These are phyloP conservation scores for Donacobius atricapilla DNA, from an alignment of 2,113 vertebrate genomes.

Conservation along the genomic window DNA sequence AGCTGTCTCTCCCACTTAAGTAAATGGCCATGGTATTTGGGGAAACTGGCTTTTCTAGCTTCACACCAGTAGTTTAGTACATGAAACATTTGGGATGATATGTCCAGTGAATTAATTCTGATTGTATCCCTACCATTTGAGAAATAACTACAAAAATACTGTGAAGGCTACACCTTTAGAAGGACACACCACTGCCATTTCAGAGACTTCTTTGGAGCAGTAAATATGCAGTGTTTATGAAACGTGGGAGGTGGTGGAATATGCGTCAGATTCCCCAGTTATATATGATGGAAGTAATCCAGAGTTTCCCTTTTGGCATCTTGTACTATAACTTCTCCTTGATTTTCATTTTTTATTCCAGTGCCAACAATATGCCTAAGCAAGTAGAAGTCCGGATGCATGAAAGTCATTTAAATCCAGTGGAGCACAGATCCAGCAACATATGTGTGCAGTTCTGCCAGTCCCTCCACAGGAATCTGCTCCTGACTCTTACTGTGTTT, in stretches of 20 bases:
- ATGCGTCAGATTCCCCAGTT: neutral
- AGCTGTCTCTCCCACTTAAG: neutral
- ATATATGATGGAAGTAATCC: neutral
- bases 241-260: constrained; percentile 4
- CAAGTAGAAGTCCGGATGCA: constrained; percentile 98
- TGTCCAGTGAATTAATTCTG: neutral
- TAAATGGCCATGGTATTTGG: neutral
- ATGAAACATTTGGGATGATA: neutral
- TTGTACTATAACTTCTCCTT: neutral
- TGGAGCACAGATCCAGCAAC: constrained; percentile 80
- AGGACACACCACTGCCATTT: neutral
- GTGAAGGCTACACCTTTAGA: neutral
- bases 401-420: constrained; percentile 88
- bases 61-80: neutral
- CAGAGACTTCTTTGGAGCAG: neutral
- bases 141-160: neutral
- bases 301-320: neutral
- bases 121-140: neutral
- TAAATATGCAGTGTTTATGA: neutral
- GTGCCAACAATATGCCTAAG: constrained; percentile 96
- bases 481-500: constrained; percentile 91
- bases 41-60: neutral
- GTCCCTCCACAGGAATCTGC: constrained; percentile 88
- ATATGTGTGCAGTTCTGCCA: constrained; percentile 82
- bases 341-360: constrained; percentile 48